A percentile compares a stretch with the other conserved stretches of the same genome.
Evolutionary conservation across 2,113 vertebrate genomes (phyloP).

Genomic region (Calonectris borealis): DNA sequence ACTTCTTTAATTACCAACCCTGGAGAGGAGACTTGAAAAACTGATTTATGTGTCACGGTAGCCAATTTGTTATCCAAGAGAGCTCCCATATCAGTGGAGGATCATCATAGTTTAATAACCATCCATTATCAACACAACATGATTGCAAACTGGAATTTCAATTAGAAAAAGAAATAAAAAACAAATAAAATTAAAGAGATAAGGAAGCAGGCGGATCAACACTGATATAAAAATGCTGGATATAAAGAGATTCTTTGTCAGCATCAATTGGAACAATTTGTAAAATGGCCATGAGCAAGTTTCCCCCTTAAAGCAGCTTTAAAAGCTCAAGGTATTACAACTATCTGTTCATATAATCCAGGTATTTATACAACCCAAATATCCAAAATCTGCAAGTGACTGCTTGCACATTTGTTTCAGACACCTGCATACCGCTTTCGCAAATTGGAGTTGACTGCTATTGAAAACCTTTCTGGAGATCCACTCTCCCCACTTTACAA

Average conservation of each 20-base stretch:
- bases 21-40: slow-evolving; percentile 16
- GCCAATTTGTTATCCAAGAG: slow-evolving; percentile 33
- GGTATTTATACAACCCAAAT: not conserved
- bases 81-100: not conserved
- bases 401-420: not conserved
- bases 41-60: slow-evolving; percentile 30
- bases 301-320: not conserved
- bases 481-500: not conserved
- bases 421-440: not conserved
- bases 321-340: not conserved
- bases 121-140: not conserved
- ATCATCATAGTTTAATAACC: slow-evolving; percentile 38
- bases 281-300: slow-evolving; percentile 9
- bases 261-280: not conserved
- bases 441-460: not conserved
- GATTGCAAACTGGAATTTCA: slow-evolving; percentile 23
- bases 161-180: slow-evolving; percentile 24
- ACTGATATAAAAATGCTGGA: not conserved
- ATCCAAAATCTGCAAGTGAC: not conserved
- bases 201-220: slow-evolving; percentile 19
- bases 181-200: slow-evolving; percentile 9
- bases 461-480: not conserved
- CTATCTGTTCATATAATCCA: not conserved
- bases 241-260: slow-evolving; percentile 36
- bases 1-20: slow-evolving; percentile 43